Evolutionary conservation across 2,888 invertebrate species (phyloP).

Genomic region (Petrolisthes manimaculis): DNA sequence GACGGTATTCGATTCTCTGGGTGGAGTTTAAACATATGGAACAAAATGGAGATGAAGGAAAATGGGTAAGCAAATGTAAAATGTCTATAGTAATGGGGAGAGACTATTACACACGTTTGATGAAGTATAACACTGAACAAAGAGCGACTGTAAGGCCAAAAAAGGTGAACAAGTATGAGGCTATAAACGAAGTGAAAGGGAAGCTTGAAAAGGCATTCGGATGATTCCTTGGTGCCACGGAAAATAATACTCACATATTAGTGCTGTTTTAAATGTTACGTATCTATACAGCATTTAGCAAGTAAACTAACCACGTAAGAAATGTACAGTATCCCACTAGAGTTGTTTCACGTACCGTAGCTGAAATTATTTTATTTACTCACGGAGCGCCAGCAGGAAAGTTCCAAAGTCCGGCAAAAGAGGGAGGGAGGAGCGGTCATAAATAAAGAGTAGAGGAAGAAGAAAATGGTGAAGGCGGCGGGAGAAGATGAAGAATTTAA

Average conservation of each 20-base stretch:
- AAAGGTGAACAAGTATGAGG: neutral
- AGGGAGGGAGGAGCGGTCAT: neutral
- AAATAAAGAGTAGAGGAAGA: neutral
- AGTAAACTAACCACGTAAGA: too few species aligned
- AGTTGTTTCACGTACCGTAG: too few species aligned
- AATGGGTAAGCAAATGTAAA: conserved; percentile 50
- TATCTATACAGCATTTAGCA: too few species aligned
- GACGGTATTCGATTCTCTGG: conserved; percentile 55
- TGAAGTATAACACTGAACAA: neutral
- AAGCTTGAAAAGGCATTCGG: too few species aligned
- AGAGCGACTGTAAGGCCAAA: neutral
- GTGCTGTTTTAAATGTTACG: too few species aligned
- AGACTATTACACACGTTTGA: conserved; percentile 34
- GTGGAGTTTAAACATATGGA: conserved; percentile 57
- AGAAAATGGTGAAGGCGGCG: neutral
- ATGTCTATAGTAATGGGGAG: conserved; percentile 25
- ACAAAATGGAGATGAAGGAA: conserved; percentile 60
- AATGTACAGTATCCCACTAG: too few species aligned
- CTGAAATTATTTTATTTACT: too few species aligned
- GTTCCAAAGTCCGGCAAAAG: too few species aligned
- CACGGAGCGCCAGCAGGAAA: too few species aligned
- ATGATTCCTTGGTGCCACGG: too few species aligned
- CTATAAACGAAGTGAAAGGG: too few species aligned
- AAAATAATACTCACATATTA: too few species aligned
- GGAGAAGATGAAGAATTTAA: conserved; percentile 7